Base-by-base conservation (phyloP, 2,113 vertebrate species). In the Larimichthys crocea region DNA sequence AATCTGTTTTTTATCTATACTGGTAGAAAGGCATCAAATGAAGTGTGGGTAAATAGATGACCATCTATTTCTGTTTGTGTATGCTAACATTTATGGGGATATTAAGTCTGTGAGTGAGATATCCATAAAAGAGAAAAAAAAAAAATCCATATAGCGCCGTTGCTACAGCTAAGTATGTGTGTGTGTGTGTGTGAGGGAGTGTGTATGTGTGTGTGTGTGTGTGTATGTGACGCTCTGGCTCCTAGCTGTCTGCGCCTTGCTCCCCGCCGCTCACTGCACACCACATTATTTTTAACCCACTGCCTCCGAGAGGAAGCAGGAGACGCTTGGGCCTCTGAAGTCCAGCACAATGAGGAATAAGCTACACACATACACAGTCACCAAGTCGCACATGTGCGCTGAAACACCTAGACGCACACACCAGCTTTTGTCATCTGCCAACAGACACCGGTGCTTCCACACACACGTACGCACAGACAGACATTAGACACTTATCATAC, bases 241-340 rank as follows among this genome's bases (percentile, higher is more conserved):
- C 95, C 94, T 92, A 94, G 90, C 93, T 95, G 95, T 96, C 94
- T 96, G 94, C 91, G 91, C 91, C 91, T 93, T 69, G 70, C 90
- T 90, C 91, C 90, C 90, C 82, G 87, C 88, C 89, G 85, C 93
- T 94, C 93, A 93, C 91, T 94, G 92, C 91, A 94, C 93, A 93
- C 92, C 92, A 92, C 93, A 95, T 94, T 95, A 95, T 96, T 96
- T 96, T 96, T 95, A 96, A 95, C 94, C 94, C 92, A 87, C 93
- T 93, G 92, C 93, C 92, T 94, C 89, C 79, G 83, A 93, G 91
- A 94, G 94, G 94, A 95, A 94, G 91, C 90, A 84, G 90, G 88
- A 94, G 93, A 93, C 79, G 79, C 90, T 92, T 87, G 82, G 92
- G 88, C 90, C 90, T 93, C 93, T 95, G 92, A 94, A 94, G 92